Evolutionary conservation across 2,113 vertebrate genomes (phyloP).

Genomic region (Muscicapa adusta): DNA sequence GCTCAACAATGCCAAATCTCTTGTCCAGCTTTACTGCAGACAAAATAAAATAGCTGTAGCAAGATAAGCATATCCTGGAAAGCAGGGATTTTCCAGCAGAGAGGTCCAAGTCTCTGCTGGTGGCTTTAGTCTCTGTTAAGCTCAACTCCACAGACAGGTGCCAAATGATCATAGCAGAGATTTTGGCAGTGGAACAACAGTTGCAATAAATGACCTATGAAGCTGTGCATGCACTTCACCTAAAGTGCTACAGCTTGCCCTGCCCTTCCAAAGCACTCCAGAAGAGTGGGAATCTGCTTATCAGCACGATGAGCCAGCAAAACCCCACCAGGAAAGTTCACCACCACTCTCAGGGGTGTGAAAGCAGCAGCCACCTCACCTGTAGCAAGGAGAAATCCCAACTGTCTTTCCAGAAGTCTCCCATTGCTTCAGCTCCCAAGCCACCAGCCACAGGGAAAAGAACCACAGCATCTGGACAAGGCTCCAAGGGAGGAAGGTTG

Average conservation of each 20-base stretch:
- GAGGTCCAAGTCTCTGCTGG: slow-evolving; percentile 43
- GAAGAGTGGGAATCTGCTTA: background rate
- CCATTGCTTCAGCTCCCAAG: background rate
- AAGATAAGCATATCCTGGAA: slow-evolving; percentile 11
- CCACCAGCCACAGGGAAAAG: background rate
- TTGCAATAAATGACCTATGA: background rate
- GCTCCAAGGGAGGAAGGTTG: background rate
- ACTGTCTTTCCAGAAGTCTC: background rate
- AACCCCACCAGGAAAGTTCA: background rate
- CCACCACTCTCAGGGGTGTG: background rate
- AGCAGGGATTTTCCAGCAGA: slow-evolving; percentile 37
- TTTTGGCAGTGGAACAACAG: background rate
- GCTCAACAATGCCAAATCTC: background rate
- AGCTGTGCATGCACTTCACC: background rate
- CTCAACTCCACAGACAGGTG: background rate
- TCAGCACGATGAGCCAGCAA: background rate
- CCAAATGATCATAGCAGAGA: slow-evolving; percentile 48
- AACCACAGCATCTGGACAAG: background rate
- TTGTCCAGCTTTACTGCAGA: slow-evolving; percentile 37
- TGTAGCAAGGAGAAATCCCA: background rate
- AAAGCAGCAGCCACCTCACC: background rate
- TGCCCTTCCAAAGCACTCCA: background rate
- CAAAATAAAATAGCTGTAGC: slow-evolving; percentile 43
- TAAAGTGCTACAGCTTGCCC: background rate
- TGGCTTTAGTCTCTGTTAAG: background rate